A percentile compares a stretch with the other conserved stretches of the same genome.
These are phyloP conservation scores for Allygus modestus DNA, from an alignment of 2,888 invertebrate genomes.

Conservation along the genomic window DNA sequence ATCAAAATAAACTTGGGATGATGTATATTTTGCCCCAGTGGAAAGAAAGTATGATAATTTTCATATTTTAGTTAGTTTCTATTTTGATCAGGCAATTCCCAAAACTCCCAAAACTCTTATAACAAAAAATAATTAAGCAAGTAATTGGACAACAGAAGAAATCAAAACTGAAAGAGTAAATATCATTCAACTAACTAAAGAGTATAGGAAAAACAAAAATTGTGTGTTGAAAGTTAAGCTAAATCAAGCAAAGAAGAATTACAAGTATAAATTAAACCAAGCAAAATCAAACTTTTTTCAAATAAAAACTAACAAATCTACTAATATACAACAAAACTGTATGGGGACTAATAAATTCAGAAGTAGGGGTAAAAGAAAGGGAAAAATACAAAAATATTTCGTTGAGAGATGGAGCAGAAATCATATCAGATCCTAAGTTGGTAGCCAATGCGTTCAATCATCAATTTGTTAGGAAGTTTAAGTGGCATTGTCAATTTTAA, in stretches of 20 bases:
- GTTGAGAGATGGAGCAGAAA: neutral
- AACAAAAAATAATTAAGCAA: neutral
- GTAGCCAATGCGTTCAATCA: too few species aligned
- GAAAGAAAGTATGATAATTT: neutral
- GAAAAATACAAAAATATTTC: neutral
- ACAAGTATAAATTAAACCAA: neutral
- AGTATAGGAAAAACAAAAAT: neutral
- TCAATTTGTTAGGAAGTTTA: too few species aligned
- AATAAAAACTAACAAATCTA: neutral
- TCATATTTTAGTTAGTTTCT: neutral
- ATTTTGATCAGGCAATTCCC: neutral
- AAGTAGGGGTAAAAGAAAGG: neutral
- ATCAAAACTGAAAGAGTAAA: neutral
- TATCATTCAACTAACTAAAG: constrained; percentile 7
- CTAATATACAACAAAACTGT: neutral
- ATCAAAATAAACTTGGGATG: neutral
- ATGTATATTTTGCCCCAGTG: neutral
- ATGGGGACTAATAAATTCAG: neutral
- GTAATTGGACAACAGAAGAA: neutral
- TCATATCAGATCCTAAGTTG: neutral
- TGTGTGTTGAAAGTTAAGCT: neutral
- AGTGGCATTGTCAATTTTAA: too few species aligned
- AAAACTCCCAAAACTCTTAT: neutral
- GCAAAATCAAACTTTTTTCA: constrained; percentile 18
- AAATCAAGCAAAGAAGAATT: neutral